Conservation (phyloP, 1,140 invertebrate genomes). For the Ceratina australensis region DNA sequence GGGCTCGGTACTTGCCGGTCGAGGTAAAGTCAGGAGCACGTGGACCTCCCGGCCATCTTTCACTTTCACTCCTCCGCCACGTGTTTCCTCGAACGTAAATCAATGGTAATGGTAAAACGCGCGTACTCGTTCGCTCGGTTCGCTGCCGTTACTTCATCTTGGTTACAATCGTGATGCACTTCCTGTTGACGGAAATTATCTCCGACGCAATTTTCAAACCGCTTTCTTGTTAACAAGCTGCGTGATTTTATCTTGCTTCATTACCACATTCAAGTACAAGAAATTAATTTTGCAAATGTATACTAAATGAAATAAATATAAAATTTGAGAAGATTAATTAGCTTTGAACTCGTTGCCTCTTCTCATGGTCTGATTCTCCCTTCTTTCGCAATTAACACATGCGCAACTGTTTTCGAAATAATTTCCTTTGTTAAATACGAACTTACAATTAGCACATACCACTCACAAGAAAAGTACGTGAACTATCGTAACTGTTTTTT, state of each 20-base stretch:
- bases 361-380: slow-evolving; percentile 6
- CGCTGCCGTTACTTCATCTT: neutral
- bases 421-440: neutral
- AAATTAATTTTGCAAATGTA: too few species aligned
- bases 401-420: neutral
- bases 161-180: neutral
- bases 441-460: too few species aligned
- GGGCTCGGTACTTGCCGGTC: slow-evolving; percentile 37
- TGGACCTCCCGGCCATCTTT: slow-evolving; percentile 60
- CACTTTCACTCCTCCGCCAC: slow-evolving; percentile 66
- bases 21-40: slow-evolving; percentile 46
- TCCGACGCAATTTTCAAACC: neutral
- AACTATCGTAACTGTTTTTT: too few species aligned
- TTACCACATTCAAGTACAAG: neutral
- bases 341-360: neutral
- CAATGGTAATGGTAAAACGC: neutral
- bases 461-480: too few species aligned
- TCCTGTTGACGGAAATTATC: neutral
- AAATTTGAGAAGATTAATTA: neutral
- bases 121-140: neutral
- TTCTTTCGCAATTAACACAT: neutral
- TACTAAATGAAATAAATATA: too few species aligned
- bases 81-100: slow-evolving; percentile 47
- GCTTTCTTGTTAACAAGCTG: neutral
- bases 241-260: neutral